A percentile compares a stretch with the other conserved stretches of the same genome.
phyloP scores from a whole-genome alignment of 1,140 invertebrate genomes.

The Phortica variegata region DNA sequence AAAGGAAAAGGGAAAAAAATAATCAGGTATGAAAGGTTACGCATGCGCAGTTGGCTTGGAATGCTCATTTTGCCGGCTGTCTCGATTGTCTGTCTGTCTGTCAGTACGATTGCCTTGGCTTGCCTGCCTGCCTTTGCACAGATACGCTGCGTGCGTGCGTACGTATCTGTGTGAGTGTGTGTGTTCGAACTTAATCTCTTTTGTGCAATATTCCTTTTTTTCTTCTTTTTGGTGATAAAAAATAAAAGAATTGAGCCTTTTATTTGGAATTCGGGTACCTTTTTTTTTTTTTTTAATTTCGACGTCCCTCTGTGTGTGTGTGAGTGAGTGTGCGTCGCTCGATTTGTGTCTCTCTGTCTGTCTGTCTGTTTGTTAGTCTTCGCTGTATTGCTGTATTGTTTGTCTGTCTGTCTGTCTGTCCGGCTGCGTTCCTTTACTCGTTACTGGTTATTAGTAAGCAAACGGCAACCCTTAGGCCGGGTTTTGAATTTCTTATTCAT shows the following conservation, averaged over 20 bases:
- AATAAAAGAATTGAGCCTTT: conserved; percentile 44
- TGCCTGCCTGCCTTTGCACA: neutral
- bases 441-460: conserved; percentile 2
- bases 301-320: conserved; percentile 2
- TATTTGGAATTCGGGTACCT: conserved; percentile 52
- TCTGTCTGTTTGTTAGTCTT: conserved; percentile 3
- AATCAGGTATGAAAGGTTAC: conserved; percentile 55
- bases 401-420: conserved; percentile 21
- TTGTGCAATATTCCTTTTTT: conserved; percentile 49
- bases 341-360: conserved; percentile 4
- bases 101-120: neutral
- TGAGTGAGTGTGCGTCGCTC: conserved; percentile 1
- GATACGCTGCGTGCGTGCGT: conserved; percentile 1
- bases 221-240: conserved; percentile 53
- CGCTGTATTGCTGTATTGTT: conserved; percentile 48
- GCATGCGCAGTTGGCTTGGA: conserved; percentile 38
- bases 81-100: neutral
- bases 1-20: conserved; percentile 10
- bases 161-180: conserved; percentile 15
- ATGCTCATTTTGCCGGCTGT: conserved; percentile 43
- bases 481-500: conserved; percentile 43
- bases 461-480: conserved; percentile 35
- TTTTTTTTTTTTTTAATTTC: conserved; percentile 34
- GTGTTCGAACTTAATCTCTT: conserved; percentile 49
- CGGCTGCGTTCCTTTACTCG: neutral